Conservation (phyloP, 2,113 vertebrate genomes). For the Cryptotis parvus region DNA sequence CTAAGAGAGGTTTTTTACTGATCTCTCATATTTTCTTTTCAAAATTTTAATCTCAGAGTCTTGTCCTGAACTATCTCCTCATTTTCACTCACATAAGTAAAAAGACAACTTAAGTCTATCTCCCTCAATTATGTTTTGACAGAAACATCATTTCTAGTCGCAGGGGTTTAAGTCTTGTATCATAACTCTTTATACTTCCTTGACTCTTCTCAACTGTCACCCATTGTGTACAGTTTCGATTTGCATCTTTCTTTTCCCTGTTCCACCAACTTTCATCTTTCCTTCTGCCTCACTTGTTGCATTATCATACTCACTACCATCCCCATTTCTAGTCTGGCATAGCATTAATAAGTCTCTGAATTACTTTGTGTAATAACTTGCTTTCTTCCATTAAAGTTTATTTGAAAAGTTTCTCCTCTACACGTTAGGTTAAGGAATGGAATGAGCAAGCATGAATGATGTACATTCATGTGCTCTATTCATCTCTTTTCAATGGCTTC, state of each 20-base stretch:
- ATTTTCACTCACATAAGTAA: background rate
- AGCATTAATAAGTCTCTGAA: background rate
- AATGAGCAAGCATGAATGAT: background rate
- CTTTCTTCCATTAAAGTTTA: background rate
- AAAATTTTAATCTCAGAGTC: background rate
- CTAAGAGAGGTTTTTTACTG: background rate
- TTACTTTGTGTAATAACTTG: background rate
- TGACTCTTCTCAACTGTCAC: background rate
- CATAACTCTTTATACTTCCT: background rate
- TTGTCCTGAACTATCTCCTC: background rate
- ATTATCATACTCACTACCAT: background rate
- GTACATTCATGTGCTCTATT: background rate
- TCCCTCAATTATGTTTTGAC: background rate
- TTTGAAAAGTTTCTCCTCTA: background rate
- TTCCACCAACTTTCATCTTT: background rate
- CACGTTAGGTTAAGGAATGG: background rate
- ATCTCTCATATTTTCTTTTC: background rate
- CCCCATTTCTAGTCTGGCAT: background rate
- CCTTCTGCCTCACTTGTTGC: background rate
- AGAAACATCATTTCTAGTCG: background rate
- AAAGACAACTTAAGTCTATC: background rate
- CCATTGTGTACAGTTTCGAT: background rate
- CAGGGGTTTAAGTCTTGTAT: background rate
- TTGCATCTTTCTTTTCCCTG: background rate
- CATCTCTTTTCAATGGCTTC: background rate